Conservation (phyloP, 2,888 invertebrate species). For the Ischnus inquisitorius region DNA sequence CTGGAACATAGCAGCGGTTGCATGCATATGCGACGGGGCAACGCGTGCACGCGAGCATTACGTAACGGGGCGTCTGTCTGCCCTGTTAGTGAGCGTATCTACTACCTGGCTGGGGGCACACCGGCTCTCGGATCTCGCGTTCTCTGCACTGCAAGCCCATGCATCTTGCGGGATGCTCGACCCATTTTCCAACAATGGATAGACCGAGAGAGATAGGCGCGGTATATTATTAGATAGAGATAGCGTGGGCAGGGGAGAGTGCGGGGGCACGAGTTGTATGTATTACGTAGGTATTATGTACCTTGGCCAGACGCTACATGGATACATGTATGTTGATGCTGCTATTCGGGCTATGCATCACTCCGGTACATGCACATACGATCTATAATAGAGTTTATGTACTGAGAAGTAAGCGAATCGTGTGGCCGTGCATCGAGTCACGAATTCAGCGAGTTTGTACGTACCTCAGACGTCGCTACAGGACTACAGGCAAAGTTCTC, state of each 20-base stretch:
- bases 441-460: constrained; percentile 8
- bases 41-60: constrained; percentile 43
- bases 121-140: not conserved
- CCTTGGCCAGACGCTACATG: constrained; percentile 21
- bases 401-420: constrained; percentile 20
- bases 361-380: constrained; percentile 1
- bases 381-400: constrained; percentile 53
- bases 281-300: constrained; percentile 56
- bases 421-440: constrained; percentile 21
- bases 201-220: constrained; percentile 6
- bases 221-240: constrained; percentile 52
- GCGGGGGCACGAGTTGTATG: constrained; percentile 49
- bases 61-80: constrained; percentile 49
- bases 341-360: constrained; percentile 24
- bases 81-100: constrained; percentile 45
- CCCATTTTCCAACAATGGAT: constrained; percentile 70
- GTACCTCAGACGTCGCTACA: not conserved
- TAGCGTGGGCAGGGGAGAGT: constrained; percentile 24
- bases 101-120: constrained; percentile 28
- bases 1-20: constrained; percentile 24
- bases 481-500: not conserved
- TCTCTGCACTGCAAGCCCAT: constrained; percentile 46
- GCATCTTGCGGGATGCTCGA: constrained; percentile 68
- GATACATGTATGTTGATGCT: constrained; percentile 32
- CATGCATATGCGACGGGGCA: constrained; percentile 26